Base-by-base conservation (phyloP, 1,140 invertebrate genomes). In the Drosophila lacertosa region DNA sequence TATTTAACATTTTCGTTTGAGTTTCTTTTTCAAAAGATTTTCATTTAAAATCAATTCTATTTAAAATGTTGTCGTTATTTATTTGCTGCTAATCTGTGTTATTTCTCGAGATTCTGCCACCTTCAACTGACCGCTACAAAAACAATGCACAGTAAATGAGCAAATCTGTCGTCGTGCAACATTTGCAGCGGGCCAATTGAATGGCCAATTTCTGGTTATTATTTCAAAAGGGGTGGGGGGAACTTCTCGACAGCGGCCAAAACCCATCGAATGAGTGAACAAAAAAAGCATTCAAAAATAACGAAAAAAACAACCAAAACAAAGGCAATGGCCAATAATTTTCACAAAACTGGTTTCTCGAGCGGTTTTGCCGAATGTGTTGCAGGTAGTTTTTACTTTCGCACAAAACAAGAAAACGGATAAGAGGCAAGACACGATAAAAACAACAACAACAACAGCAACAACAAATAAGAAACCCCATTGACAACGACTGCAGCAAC, bases 311-410 rank as follows among this genome's bases (percentile, higher is more conserved):
- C 13, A 54, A 47, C 39, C 47, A 65, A 53, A 64, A 65, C 77
- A 76, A 74, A 66, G 50, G 64, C 47, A 48, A 73, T 71, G 39
- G 69, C 60, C 74, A 78, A 82, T 88, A 71, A 82, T 89, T 86
- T 88, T 82, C 74, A 89, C 78, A 83, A 89, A 86, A 88, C 82
- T 83, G 82, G 83, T 88, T 88, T 86, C 62, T 48, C 58, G 50
- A 55, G 47, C 54, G 62, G 62, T 80, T n/a, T n/a, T 73, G 54
- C 50, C 60, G 48, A 69, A n/a, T n/a, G 60, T 65, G 63, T 69
- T 89, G 82, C 82, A 89, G 82, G 82, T 88, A 88, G 82, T 88
- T 89, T 88, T 88, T 88, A 88, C 83, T 88, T 88, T 88, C 82
- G 82, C 83, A 78, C 83, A 70, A 69, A 45, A 66, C 60, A 32